Evolutionary conservation across 2,113 vertebrate genomes (phyloP), one percentile per base, ranked within the genome.

Genomic region (Podarcis cretensis): DNA sequence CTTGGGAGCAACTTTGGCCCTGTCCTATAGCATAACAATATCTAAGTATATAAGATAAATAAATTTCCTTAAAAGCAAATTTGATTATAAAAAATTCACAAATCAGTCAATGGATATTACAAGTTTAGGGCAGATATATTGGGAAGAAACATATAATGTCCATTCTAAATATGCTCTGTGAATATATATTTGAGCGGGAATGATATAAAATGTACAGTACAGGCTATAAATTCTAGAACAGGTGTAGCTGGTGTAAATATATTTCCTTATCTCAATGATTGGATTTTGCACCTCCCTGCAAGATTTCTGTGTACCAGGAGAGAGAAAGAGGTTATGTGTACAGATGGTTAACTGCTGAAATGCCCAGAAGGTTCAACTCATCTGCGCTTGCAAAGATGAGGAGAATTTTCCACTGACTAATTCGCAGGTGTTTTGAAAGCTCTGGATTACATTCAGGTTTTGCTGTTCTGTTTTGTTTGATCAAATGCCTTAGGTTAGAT

Each of bases 351-450:
- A 97, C 94, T 96, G 95, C 92, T 92, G 90, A 96, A 96, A 97
- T 96, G 96, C 97, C 97, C 97, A 96, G 93, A 97, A 97, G 97
- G 96, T 97, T 96, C 95, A 93, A 95, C 95, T 97, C 96, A 96
- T 97, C 96, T 96, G 92, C 83, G 93, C 94, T 96, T 93, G 86
- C 89, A 93, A 96, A 95, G 95, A 96, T 73, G 85, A 93, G 91
- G 91, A 95, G 95, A 95, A 91, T 95, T 95, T 96, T 91, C 91
- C 37, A 30, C 90, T 83, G 4, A 95, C 92, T 95, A 94, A 96
- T 94, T 97, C 96, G 95, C 96, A 97, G 97, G 97, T 97, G 97
- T 97, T 96, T 94, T 90, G 95, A 95, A 96, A 85, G 73, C 92
- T 96, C 92, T 12, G 86, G 95, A 94, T 95, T 91, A 94, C 87